Evolutionary conservation across 2,888 invertebrate species (phyloP).

Genomic region (Mythimna pallens): DNA sequence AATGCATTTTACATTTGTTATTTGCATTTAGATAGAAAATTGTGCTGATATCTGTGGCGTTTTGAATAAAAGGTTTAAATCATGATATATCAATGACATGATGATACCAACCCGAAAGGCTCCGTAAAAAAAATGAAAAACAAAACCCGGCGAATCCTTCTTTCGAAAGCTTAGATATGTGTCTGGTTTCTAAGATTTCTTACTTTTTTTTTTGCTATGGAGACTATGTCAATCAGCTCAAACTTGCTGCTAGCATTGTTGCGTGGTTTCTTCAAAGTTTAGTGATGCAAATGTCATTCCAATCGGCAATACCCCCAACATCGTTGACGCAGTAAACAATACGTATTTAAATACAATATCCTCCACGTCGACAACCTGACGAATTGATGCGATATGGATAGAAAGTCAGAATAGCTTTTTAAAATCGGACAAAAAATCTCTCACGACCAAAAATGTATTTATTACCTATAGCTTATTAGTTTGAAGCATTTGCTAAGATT

Average conservation of each 20-base stretch:
- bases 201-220: not conserved
- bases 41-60: constrained; percentile 55
- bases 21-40: constrained; percentile 76
- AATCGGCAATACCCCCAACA: constrained; percentile 2
- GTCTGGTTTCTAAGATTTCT: not conserved
- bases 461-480: not conserved
- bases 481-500: not conserved
- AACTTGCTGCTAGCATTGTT: not conserved
- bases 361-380: not conserved
- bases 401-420: not conserved
- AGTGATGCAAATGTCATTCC: constrained; percentile 16
- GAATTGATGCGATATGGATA: constrained; percentile 1
- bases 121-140: constrained; percentile 14
- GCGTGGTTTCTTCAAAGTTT: not conserved
- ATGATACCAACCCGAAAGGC: constrained; percentile 24
- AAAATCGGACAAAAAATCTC: not conserved
- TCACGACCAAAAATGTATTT: not conserved
- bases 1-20: constrained; percentile 63
- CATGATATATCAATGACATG: constrained; percentile 39
- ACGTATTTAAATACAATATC: constrained; percentile 4
- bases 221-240: not conserved
- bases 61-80: constrained; percentile 53
- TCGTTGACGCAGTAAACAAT: constrained; percentile 28
- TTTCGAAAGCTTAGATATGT: not conserved
- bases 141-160: not conserved